These are phyloP conservation scores for Hylyphantes graminicola DNA, from an alignment of 1,140 invertebrate species.

Conservation along the genomic window DNA sequence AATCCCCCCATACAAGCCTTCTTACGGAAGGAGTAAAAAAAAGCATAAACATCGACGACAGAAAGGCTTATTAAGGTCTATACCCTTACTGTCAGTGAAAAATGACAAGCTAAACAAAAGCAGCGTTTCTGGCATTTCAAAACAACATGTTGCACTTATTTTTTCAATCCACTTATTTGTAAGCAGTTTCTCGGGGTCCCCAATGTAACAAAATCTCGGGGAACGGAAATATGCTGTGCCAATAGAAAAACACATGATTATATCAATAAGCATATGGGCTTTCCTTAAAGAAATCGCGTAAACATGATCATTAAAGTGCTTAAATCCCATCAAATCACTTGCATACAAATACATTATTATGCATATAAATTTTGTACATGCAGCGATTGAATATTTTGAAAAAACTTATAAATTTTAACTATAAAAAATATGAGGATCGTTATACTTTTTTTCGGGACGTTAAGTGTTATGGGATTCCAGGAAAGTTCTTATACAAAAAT, in stretches of 20 bases:
- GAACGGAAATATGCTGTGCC: background rate
- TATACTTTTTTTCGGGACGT: too few species aligned
- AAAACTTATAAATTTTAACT: too few species aligned
- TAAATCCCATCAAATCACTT: too few species aligned
- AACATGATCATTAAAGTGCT: too few species aligned
- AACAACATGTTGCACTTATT: conserved; percentile 32
- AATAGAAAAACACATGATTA: conserved; percentile 14
- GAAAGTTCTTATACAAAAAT: too few species aligned
- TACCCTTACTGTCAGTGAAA: conserved; percentile 24
- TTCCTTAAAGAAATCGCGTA: background rate
- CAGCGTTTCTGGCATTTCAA: conserved; percentile 5
- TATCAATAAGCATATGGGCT: background rate
- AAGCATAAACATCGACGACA: conserved; percentile 1
- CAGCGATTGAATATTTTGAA: too few species aligned
- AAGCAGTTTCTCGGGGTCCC: conserved; percentile 9
- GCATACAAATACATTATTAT: too few species aligned
- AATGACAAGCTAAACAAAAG: conserved; percentile 29
- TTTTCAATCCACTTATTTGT: background rate
- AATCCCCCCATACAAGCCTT: background rate
- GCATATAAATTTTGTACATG: too few species aligned
- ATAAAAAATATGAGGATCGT: too few species aligned
- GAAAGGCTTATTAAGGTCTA: conserved; percentile 47
- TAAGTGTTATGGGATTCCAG: too few species aligned
- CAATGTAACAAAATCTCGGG: background rate
- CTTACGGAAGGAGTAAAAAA: background rate